Evolutionary conservation across 2,797 vertebrate genomes (phyloP), one percentile per base, ranked within the genome.

Genomic region (Otolemur crassicaudatus): DNA sequence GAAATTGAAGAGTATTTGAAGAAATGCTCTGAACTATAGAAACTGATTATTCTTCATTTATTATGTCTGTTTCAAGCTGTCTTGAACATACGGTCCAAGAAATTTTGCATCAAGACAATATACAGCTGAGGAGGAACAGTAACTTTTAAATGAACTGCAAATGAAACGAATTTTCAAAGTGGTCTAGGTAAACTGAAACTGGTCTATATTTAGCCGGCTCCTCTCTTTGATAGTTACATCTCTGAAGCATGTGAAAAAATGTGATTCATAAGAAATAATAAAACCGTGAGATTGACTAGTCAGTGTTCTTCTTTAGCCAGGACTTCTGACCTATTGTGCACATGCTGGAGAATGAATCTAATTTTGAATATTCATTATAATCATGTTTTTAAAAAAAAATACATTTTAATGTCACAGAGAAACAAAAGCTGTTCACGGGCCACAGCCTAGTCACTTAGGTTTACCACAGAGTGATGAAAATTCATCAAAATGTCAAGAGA

Each of bases 401-500:
- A 96, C 98, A 98, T 98, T 98, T 98, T 98, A 98, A 97, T 99
- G 98, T 98, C 98, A 99, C 89, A 96, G 79, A 97, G 98, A 96
- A 99, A 98, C 53, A 96, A 98, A 98, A 98, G 98, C 98, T 98
- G 97, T 98, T 98, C 98, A 98, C 80, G 97, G 98, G 98, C 98
- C 98, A 98, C 98, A 99, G 97, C 98, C 98, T 97, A 98, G 97
- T 98, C 98, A 98, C 98, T 99, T 98, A 98, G 97, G 98, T 98
- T 98, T 99, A 98, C 97, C 96, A 97, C 95, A 96, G 98, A 98
- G 97, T 98, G 98, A 98, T 98, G 98, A 98, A 98, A 98, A 98
- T 98, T 98, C 98, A 99, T 98, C 98, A 98, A 98, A 98, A 98
- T 98, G 98, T 99, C 98, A 99, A 98, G 97, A 98, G 98, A 98